A percentile compares a stretch with the other conserved stretches of the same genome.
These are phyloP conservation scores for Lagenorhynchus albirostris DNA, from an alignment of 2,113 vertebrate species.

Conservation along the genomic window DNA sequence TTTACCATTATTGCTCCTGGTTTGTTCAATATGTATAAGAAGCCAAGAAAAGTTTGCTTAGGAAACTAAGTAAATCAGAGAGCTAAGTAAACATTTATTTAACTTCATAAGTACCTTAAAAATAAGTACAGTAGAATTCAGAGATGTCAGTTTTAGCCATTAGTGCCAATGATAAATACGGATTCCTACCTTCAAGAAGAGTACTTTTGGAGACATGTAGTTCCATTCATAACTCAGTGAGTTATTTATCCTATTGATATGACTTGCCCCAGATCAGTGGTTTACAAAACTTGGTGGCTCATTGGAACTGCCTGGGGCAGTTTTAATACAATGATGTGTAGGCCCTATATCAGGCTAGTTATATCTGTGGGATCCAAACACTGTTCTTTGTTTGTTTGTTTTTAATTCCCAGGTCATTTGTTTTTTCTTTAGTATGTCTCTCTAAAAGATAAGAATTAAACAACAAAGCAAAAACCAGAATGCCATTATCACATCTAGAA, in stretches of 20 bases:
- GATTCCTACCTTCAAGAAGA: neutral
- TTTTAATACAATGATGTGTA: neutral
- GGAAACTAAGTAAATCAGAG: conserved; percentile 25
- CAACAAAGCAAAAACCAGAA: neutral
- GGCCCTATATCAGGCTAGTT: neutral
- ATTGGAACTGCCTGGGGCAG: neutral
- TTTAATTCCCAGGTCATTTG: neutral
- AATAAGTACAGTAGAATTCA: conserved; percentile 14
- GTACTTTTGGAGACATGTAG: neutral
- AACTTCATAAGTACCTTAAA: neutral
- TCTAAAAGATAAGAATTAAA: neutral
- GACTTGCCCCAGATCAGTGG: neutral
- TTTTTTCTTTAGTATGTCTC: neutral
- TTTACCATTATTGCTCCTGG: neutral
- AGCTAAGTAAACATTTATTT: conserved; percentile 6
- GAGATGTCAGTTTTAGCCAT: neutral
- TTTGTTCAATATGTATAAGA: neutral
- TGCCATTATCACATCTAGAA: neutral
- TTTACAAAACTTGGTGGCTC: neutral
- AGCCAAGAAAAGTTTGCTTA: conserved; percentile 15
- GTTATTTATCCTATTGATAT: neutral
- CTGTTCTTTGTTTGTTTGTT: neutral
- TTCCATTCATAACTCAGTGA: neutral
- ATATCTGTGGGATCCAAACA: neutral
- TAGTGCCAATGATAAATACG: neutral